Evolutionary conservation across 2,113 vertebrate genomes (phyloP).

Genomic region (Labeo rohita): DNA sequence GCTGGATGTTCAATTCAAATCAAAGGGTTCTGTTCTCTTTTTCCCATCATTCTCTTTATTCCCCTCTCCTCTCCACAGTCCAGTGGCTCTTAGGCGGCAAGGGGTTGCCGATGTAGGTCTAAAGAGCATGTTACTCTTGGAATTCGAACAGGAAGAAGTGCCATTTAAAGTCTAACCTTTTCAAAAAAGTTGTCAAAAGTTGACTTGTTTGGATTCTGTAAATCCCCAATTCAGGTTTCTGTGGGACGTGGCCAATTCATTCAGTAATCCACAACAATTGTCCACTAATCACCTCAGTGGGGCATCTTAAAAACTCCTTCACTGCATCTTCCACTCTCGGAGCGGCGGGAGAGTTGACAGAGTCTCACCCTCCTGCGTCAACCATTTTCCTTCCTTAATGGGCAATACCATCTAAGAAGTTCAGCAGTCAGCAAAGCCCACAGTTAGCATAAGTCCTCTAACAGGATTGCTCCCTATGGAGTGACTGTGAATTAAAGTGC

Average conservation of each 20-base stretch:
- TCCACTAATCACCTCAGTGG: not conserved
- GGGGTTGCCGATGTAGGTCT: conserved; percentile 8
- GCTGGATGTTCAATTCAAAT: conserved; percentile 60
- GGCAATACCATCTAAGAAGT: conserved; percentile 28
- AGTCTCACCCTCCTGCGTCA: conserved; percentile 11
- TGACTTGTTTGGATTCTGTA: not conserved
- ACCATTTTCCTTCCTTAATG: conserved; percentile 15
- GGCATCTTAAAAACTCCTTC: conserved; percentile 6
- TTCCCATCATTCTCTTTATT: conserved; percentile 15
- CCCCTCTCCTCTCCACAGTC: conserved; percentile 41
- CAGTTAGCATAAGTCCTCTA: conserved; percentile 52
- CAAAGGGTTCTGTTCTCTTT: conserved; percentile 53
- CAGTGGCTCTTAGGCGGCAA: conserved; percentile 47
- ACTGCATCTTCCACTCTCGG: not conserved
- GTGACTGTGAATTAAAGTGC: conserved; percentile 47
- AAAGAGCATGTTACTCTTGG: not conserved
- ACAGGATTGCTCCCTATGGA: conserved; percentile 48
- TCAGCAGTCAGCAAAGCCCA: conserved; percentile 47
- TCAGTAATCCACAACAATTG: not conserved
- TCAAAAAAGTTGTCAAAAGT: not conserved
- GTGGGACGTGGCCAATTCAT: not conserved
- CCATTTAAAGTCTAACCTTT: not conserved
- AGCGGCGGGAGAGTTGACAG: not conserved
- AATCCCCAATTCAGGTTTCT: not conserved
- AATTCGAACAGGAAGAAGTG: conserved; percentile 3